These are phyloP conservation scores for Tinamus guttatus DNA, from an alignment of 2,113 vertebrate genomes.

Conservation along the genomic window DNA sequence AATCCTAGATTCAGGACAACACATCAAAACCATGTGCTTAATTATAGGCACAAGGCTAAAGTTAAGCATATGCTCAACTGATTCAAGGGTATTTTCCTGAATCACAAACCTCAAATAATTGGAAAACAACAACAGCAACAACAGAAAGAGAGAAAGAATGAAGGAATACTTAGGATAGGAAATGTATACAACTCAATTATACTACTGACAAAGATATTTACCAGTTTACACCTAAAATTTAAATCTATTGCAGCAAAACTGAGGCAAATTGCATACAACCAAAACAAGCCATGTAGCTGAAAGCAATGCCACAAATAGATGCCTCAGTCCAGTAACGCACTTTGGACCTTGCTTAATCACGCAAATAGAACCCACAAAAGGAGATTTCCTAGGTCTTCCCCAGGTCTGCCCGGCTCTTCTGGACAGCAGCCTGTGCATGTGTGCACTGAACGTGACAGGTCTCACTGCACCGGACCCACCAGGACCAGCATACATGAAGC, in stretches of 20 bases:
- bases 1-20: neutral
- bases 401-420: neutral
- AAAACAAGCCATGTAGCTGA: neutral
- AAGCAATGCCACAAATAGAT: neutral
- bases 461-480: neutral
- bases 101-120: neutral
- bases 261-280: neutral
- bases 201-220: neutral
- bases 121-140: neutral
- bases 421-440: fast-evolving
- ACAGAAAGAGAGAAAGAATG: neutral
- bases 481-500: neutral
- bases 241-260: neutral
- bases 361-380: neutral
- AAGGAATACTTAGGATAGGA: neutral
- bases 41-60: neutral
- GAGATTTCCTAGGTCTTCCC: neutral
- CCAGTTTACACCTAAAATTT: neutral
- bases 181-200: neutral
- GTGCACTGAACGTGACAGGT: fast-evolving
- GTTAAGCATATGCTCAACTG: neutral
- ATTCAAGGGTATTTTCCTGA: neutral
- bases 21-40: neutral
- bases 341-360: neutral
- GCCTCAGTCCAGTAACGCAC: neutral